These are phyloP conservation scores for Pseudonaja textilis DNA, from an alignment of 2,113 vertebrate species.

Conservation along the genomic window DNA sequence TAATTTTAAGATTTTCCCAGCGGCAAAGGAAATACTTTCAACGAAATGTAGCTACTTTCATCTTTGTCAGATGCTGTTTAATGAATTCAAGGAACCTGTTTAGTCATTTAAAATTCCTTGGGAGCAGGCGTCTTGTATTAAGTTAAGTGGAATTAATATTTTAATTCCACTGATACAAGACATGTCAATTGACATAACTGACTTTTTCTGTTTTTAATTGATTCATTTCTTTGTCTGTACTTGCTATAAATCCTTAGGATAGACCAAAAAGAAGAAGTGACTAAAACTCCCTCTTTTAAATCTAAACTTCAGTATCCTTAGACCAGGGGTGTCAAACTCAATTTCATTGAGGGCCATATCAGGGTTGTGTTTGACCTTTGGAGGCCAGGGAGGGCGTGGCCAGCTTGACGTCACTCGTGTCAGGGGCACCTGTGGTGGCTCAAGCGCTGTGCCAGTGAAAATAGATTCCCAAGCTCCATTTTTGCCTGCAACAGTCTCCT, in stretches of 20 bases:
- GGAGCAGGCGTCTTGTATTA: not conserved
- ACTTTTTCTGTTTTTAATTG: not conserved
- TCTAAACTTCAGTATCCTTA: not conserved
- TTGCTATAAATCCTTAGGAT: not conserved
- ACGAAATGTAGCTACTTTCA: not conserved
- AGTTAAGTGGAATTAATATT: not conserved
- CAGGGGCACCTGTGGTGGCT: no score
- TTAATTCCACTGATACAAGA: not conserved
- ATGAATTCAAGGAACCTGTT: not conserved
- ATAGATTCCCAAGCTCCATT: no score
- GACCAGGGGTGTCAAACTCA: no score
- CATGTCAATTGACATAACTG: not conserved
- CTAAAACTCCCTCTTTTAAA: not conserved
- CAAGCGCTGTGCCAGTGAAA: no score
- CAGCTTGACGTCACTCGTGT: no score
- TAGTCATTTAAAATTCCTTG: not conserved
- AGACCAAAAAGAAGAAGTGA: not conserved
- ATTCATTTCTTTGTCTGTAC: not conserved
- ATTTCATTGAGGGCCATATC: no score
- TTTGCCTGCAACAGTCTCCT: no score
- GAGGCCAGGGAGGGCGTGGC: no score
- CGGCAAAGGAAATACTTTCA: not conserved
- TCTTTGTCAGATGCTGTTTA: not conserved
- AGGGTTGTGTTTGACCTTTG: no score
- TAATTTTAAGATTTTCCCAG: not conserved